A percentile compares a stretch with the other conserved stretches of the same genome.
Conservation (phyloP, 2,113 vertebrate species). For the Chaenogobius annularis region DNA sequence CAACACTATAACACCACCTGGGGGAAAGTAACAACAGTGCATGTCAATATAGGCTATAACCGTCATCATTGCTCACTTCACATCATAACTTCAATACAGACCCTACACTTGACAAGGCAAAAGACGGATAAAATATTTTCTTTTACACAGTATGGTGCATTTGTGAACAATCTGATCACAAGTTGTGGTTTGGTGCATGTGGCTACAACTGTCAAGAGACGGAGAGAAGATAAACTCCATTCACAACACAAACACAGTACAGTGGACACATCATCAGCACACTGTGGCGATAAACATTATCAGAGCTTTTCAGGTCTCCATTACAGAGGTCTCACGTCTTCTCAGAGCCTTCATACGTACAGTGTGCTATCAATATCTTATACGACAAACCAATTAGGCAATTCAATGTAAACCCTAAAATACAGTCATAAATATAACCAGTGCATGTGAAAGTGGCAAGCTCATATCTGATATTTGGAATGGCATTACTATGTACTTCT, state of each 20-base stretch:
- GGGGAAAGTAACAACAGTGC: constrained; percentile 60
- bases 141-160: neutral
- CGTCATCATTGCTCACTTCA: constrained; percentile 65
- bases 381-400: constrained; percentile 62
- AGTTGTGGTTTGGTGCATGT: constrained; percentile 19
- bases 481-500: neutral
- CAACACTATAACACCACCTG: constrained; percentile 63
- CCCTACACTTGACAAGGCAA: constrained; percentile 61
- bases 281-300: constrained; percentile 46
- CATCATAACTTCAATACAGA: constrained; percentile 60
- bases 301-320: constrained; percentile 62
- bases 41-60: constrained; percentile 41
- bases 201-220: constrained; percentile 15
- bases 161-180: constrained; percentile 4
- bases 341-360: constrained; percentile 72
- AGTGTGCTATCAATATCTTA: constrained; percentile 73
- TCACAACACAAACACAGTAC: constrained; percentile 69
- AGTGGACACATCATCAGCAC: constrained; percentile 66
- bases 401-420: constrained; percentile 58
- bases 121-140: constrained; percentile 45
- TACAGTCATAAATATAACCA: constrained; percentile 52
- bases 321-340: constrained; percentile 43
- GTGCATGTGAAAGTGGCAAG: constrained; percentile 58
- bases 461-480: constrained; percentile 57
- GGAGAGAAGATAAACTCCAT: constrained; percentile 46